These are phyloP conservation scores for Timema podura DNA, from an alignment of 2,888 invertebrate species.

Conservation along the genomic window DNA sequence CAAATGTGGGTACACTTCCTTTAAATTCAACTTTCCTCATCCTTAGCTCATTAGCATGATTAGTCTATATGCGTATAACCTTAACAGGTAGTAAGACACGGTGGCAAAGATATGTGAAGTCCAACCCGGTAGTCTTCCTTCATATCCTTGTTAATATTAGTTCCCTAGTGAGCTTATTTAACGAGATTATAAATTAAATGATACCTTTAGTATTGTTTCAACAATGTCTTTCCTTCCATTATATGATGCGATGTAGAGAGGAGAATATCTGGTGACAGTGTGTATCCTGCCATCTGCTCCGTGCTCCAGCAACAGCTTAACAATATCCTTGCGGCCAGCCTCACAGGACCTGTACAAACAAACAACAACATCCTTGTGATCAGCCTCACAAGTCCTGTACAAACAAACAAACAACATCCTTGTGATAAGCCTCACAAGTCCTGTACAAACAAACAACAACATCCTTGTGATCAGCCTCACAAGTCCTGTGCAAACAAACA, in stretches of 20 bases:
- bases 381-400: slow-evolving; percentile 53
- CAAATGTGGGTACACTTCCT: too few relatives aligned
- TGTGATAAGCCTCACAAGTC: slow-evolving; percentile 80
- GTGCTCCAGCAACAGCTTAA: slow-evolving; percentile 68
- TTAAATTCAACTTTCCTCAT: too few relatives aligned
- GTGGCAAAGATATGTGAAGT: too few relatives aligned
- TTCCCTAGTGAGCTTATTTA: too few relatives aligned
- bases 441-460: slow-evolving; percentile 47
- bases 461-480: too few relatives aligned
- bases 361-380: too few relatives aligned
- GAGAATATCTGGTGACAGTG: slow-evolving; percentile 87
- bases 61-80: too few relatives aligned
- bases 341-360: slow-evolving; percentile 68
- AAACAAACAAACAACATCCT: slow-evolving; percentile 70
- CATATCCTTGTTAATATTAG: too few relatives aligned
- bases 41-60: too few relatives aligned
- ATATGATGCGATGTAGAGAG: slow-evolving; percentile 85
- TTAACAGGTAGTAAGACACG: too few relatives aligned
- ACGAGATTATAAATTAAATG: too few relatives aligned
- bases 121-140: too few relatives aligned
- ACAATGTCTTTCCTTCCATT: slow-evolving; percentile 78
- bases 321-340: slow-evolving; percentile 74
- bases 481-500: slow-evolving; percentile 63
- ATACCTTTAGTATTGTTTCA: slow-evolving; percentile 64
- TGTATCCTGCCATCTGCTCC: slow-evolving; percentile 88